Conservation (phyloP, 2,797 vertebrate genomes). For the Adelosebastes latens region DNA sequence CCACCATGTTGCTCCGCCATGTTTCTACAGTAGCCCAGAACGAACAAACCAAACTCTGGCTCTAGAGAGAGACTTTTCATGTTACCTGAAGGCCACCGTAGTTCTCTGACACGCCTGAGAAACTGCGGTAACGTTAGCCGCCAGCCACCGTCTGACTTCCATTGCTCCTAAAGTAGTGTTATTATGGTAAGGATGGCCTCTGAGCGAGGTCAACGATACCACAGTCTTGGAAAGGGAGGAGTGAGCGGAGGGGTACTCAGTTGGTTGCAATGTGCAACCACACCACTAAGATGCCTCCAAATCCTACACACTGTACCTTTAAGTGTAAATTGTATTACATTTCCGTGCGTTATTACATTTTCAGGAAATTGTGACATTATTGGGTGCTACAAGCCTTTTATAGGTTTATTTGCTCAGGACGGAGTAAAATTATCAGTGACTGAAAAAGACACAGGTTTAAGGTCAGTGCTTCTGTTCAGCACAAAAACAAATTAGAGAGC, state of each 20-base stretch:
- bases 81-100: rapidly evolving
- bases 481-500: conserved; percentile 2
- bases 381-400: neutral
- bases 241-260: too few relatives aligned
- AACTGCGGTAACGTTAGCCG: rapidly evolving
- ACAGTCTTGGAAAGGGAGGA: too few relatives aligned
- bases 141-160: too few relatives aligned
- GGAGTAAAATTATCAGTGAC: neutral
- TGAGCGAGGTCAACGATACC: too few relatives aligned
- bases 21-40: too few relatives aligned
- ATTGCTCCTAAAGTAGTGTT: too few relatives aligned
- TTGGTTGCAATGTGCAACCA: too few relatives aligned
- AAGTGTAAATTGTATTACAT: neutral
- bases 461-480: neutral
- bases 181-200: too few relatives aligned
- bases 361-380: neutral
- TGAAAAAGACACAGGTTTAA: neutral
- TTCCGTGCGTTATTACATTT: neutral
- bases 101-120: rapidly evolving
- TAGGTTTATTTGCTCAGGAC: neutral
- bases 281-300: too few relatives aligned
- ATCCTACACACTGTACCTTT: neutral
- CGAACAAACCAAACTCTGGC: too few relatives aligned
- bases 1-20: too few relatives aligned
- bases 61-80: too few relatives aligned